A percentile compares a stretch with the other conserved stretches of the same genome.
phyloP scores from a whole-genome alignment of 2,113 vertebrate species.

The rat (Rattus norvegicus) region DNA sequence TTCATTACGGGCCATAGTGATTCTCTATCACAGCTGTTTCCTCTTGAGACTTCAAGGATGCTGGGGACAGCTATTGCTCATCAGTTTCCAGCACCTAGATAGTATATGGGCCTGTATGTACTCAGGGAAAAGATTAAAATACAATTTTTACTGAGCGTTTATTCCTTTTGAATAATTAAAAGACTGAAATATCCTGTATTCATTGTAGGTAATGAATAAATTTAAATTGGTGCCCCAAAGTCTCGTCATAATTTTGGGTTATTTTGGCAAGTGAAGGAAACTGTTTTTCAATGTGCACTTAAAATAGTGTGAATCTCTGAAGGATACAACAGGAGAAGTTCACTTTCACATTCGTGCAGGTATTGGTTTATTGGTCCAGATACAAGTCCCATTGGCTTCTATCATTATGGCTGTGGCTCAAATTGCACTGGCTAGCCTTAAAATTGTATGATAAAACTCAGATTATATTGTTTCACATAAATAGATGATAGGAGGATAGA shows the following conservation, averaged over 20 bases:
- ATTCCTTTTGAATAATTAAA: not conserved
- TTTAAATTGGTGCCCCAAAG: not conserved
- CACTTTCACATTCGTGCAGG: not conserved
- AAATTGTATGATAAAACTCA: not conserved
- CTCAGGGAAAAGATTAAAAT: not conserved
- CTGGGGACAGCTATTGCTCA: too few species aligned
- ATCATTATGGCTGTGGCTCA: not conserved
- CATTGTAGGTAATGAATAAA: not conserved
- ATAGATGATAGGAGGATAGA: not conserved
- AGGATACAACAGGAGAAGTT: not conserved
- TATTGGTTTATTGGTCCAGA: not conserved
- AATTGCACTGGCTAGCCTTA: not conserved
- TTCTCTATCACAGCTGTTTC: not conserved
- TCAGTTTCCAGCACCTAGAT: too few species aligned
- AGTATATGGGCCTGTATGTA: not conserved
- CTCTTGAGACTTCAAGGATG: not conserved
- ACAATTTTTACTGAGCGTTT: not conserved
- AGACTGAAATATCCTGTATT: not conserved
- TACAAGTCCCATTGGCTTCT: not conserved
- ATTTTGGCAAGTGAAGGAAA: not conserved
- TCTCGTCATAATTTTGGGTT: not conserved
- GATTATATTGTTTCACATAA: not conserved
- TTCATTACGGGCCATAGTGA: not conserved
- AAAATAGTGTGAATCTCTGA: not conserved
- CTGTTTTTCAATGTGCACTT: not conserved